Base-by-base conservation (phyloP, 2,797 vertebrate species). In the Phrynocephalus forsythii region DNA sequence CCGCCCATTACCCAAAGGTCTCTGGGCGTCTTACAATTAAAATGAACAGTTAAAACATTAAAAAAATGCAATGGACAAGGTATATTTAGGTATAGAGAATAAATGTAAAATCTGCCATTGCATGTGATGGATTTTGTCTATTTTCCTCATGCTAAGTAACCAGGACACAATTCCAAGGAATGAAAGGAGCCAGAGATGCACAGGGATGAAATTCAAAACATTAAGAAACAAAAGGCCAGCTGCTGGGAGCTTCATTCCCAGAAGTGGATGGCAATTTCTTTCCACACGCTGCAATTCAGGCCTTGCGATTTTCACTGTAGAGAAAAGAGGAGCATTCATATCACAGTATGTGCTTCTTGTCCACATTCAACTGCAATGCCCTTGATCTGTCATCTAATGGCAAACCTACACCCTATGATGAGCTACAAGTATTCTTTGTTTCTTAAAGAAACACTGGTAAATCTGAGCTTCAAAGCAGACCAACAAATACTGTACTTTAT, bases 191-290 rank as follows among this genome's bases (percentile, higher is more conserved):
- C 13, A 85, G 89, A 90, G 13, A 0, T 69, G 66, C 9, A 76
- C 68, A 30, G 33, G n/a, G 1, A 48, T 26, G n/a, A 0, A 88
- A 9, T 8, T 91, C 28, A 73, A 5, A 44, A 44, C 38, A 44
- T 44, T 44, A 44, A 44, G 66, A 89, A 80, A 87, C 26, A 9
- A 87, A 92, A 92, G 16, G 28, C 28, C 75, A 88, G 67, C 86
- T 38, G 33, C 73, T 88, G 5, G 7, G 0, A 48, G 44, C 63
- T 11, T 80, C 28, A 6, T 79, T 56, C 44, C 6, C 1, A 3
- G 24, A 79, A 86, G 33, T 71, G 0, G 1, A 83, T 84, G 13
- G 15, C 84, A 91, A 88, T 2, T 82, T 86, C 3, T 73, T 82
- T 24, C 20, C 76, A 50, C 1, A 0, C 44, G 15, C 69, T 82